Percentiles rank a stretch among this genome's conserved stretches.
Conservation (phyloP, 2,888 invertebrate genomes). For the Sinotaia quadrata region DNA sequence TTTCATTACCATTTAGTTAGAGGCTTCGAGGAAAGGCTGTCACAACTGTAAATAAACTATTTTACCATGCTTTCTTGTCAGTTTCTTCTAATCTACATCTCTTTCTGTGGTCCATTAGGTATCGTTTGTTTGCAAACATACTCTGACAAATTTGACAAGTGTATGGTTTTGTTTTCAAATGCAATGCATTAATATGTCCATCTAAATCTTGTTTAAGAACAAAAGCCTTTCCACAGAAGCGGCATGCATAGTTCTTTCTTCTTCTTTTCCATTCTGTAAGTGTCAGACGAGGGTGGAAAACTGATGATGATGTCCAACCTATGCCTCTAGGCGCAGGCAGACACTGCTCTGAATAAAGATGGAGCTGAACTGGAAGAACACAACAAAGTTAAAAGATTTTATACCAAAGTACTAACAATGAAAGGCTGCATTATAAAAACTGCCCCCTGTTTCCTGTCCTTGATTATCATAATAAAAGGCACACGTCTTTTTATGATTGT, state of each 20-base stretch:
- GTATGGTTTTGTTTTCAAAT: constrained; percentile 34
- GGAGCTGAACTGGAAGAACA: constrained; percentile 20
- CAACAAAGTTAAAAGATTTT: not conserved
- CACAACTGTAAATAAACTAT: too few relatives aligned
- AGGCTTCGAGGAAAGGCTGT: too few relatives aligned
- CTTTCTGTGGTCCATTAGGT: constrained; percentile 13
- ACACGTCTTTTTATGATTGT: constrained; percentile 30
- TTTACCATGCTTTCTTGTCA: too few relatives aligned
- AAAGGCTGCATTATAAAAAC: not conserved
- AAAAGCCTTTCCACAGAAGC: constrained; percentile 32
- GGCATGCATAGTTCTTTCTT: constrained; percentile 28
- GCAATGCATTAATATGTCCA: constrained; percentile 35
- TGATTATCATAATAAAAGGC: not conserved
- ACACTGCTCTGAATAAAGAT: constrained; percentile 9
- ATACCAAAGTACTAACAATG: not conserved
- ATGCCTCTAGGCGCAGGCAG: not conserved
- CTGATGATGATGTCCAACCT: not conserved
- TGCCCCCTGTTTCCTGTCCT: not conserved
- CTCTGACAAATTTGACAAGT: constrained; percentile 26
- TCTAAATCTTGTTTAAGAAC: constrained; percentile 32
- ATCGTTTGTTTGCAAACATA: constrained; percentile 32
- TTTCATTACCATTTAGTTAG: too few relatives aligned
- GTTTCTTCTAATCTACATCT: too few relatives aligned
- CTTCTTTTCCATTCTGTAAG: constrained; percentile 20
- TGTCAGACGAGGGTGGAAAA: not conserved